Conservation (phyloP, 2,888 invertebrate genomes). For the Erynnis tages region DNA sequence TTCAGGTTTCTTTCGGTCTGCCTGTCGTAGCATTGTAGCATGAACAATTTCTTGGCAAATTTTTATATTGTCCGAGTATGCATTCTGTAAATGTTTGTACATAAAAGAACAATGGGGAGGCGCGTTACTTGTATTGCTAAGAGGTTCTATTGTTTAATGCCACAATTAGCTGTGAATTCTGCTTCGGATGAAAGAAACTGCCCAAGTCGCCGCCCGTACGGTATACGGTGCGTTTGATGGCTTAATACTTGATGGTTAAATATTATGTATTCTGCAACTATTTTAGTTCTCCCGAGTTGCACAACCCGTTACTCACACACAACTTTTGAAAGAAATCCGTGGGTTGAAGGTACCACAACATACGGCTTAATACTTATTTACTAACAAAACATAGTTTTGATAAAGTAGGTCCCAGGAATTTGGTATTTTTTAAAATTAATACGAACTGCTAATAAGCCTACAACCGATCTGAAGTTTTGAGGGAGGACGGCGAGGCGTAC, state of each 20-base stretch:
- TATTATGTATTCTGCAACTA: too few species aligned
- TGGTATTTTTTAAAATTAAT: too few species aligned
- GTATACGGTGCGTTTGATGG: constrained; percentile 28
- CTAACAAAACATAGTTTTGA: too few species aligned
- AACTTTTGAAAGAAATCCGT: too few species aligned
- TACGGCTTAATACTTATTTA: too few species aligned
- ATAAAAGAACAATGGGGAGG: constrained; percentile 51
- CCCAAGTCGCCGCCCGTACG: constrained; percentile 63
- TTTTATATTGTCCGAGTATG: constrained; percentile 43
- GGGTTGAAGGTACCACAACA: too few species aligned
- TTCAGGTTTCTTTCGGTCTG: constrained; percentile 1
- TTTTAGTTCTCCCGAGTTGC: too few species aligned
- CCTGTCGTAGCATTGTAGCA: constrained; percentile 30
- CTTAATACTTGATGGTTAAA: constrained; percentile 13
- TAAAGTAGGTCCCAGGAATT: too few species aligned
- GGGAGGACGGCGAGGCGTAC: too few species aligned
- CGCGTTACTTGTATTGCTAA: constrained; percentile 65
- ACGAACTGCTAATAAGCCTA: too few species aligned
- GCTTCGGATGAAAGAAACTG: constrained; percentile 73
- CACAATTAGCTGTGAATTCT: constrained; percentile 74
- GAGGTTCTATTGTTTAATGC: constrained; percentile 81
- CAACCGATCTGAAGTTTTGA: too few species aligned
- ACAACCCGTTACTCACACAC: too few species aligned
- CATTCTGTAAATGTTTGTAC: constrained; percentile 44
- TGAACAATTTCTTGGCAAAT: constrained; percentile 39